These are phyloP conservation scores for Elgaria multicarinata DNA, from an alignment of 2,113 vertebrate species.

Conservation along the genomic window DNA sequence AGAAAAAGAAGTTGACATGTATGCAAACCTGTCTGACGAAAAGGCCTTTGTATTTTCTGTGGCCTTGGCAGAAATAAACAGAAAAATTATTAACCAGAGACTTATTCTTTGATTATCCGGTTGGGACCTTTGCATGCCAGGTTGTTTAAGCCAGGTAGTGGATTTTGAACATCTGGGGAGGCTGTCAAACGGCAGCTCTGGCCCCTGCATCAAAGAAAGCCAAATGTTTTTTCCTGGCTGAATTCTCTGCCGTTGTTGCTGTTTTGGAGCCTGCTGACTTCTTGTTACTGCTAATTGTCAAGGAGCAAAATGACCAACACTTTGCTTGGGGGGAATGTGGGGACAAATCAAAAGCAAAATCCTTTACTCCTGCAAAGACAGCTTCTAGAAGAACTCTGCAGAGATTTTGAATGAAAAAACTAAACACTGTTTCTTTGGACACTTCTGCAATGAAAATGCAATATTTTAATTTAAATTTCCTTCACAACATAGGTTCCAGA, in stretches of 20 bases:
- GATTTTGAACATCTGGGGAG: slow-evolving; percentile 60
- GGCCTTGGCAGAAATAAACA: slow-evolving; percentile 98
- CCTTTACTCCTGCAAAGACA: slow-evolving; percentile 53
- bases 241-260: slow-evolving; percentile 53
- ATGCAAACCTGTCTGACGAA: slow-evolving; percentile 96
- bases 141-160: slow-evolving; percentile 71
- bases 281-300: slow-evolving; percentile 63
- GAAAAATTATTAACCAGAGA: slow-evolving; percentile 97
- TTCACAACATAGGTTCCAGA: slow-evolving; percentile 77
- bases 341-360: slow-evolving; percentile 52
- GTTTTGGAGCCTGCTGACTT: slow-evolving; percentile 52
- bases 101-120: slow-evolving; percentile 85
- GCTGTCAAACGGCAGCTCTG: slow-evolving; percentile 64
- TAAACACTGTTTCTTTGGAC: slow-evolving; percentile 56
- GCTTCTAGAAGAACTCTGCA: slow-evolving; percentile 51
- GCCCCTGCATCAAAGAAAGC: slow-evolving; percentile 64
- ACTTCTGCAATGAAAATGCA: slow-evolving; percentile 75
- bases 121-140: slow-evolving; percentile 64
- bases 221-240: slow-evolving; percentile 41
- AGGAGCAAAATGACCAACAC: slow-evolving; percentile 63
- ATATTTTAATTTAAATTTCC: slow-evolving; percentile 79
- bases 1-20: slow-evolving; percentile 97
- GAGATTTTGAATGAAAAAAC: slow-evolving; percentile 48
- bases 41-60: slow-evolving; percentile 99
- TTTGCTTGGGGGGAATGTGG: slow-evolving; percentile 43